These are phyloP conservation scores for Tichodroma muraria DNA, from an alignment of 2,113 vertebrate genomes.

Conservation along the genomic window DNA sequence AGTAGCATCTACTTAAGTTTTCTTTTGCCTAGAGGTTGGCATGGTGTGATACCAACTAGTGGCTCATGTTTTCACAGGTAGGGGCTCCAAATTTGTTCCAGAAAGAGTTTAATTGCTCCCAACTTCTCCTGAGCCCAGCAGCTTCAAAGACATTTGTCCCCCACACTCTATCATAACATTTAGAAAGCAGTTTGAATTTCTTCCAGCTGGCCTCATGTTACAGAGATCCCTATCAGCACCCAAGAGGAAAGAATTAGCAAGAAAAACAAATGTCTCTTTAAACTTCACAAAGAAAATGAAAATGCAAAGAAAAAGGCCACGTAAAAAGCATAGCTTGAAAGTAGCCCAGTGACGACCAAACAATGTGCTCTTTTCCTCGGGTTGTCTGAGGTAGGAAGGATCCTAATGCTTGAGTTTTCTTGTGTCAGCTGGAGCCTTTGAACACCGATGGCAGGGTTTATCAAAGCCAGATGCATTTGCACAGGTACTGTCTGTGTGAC, in stretches of 20 bases:
- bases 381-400: conserved; percentile 31
- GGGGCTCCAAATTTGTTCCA: background rate
- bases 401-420: background rate
- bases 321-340: background rate
- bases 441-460: background rate
- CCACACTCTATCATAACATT: conserved; percentile 30
- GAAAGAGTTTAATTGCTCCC: background rate
- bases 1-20: background rate
- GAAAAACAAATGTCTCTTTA: conserved; percentile 18
- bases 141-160: conserved; percentile 45
- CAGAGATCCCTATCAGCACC: conserved; percentile 41
- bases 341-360: background rate
- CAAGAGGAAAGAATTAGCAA: conserved; percentile 43
- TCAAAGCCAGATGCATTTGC: background rate
- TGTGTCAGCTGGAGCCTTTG: background rate
- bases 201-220: conserved; percentile 29
- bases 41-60: background rate
- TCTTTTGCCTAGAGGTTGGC: background rate
- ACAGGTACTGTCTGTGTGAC: background rate
- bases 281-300: conserved; percentile 42
- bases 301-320: background rate
- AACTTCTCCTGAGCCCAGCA: conserved; percentile 22
- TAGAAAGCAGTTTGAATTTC: conserved; percentile 45
- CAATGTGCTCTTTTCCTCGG: background rate
- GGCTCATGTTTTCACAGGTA: background rate